Base-by-base conservation (phyloP, 2,113 vertebrate genomes). In the Actenoides lindsayi region DNA sequence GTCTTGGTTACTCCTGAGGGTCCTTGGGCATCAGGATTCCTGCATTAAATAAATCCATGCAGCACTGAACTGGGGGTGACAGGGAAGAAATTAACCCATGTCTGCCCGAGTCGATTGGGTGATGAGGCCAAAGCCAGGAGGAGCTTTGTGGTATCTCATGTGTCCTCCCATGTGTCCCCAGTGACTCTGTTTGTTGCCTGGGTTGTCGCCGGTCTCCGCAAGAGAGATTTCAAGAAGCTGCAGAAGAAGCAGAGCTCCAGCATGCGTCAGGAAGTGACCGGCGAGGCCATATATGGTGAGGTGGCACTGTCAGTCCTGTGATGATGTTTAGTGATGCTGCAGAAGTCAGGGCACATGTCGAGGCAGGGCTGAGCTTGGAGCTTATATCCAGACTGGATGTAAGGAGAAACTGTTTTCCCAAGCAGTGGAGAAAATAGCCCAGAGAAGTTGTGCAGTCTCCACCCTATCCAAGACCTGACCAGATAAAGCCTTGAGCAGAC, bases 151-250 rank as follows among this genome's bases (percentile, higher is more conserved):
- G 21, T 76, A 19, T 24, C 64, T 91, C 44, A 39, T 30, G 10
- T 8, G 3, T 64, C 31, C 37, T 90, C 48, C 42, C 5, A 0
- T 80, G 51, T 82, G 51, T 87, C 51, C 71, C 51, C 96, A 99
- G 99, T 98, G 90, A 99, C 99, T 83, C 98, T 99, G 44, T 91
- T 99, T 2, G 89, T 99, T 57, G 99, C 99, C 39, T 98, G 96
- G 62, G n/a, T 98, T 3, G 98, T 99, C 35, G 99, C 99, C 1
- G 24, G 90, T 91, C 94, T 98, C 75, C 98, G 98, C 54, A 98
- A 97, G 77, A 97, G 93, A 73, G 98, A 98, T 39, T 99, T 98
- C 97, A 98, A 96, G 92, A 99, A 98, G 90, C 98, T 99, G 67
- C 98, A 99, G 96, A 98, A 97, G 95, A 98, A 94, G 94, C 96